Base-by-base conservation (phyloP, 2,888 invertebrate genomes). In the Ennomos fuscantarius region DNA sequence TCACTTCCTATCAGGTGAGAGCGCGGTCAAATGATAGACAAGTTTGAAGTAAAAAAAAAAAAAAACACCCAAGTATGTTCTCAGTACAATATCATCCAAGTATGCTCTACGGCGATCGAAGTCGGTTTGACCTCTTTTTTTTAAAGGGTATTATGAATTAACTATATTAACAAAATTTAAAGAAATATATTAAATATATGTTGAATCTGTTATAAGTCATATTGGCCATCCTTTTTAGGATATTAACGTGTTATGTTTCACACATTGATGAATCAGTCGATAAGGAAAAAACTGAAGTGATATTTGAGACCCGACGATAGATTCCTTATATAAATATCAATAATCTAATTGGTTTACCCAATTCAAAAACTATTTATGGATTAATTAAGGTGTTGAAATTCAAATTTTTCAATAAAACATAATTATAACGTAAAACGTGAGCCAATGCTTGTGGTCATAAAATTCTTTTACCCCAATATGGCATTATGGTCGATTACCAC, bases 301-400 rank as follows among this genome's bases (percentile, higher is more conserved):
- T 1, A 34, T 3, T 40, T 49, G 34, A 40, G 15, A 10, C 11
- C 10, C 13, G 11, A 58, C 46, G 46, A 49, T 42, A 58, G 51
- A 40, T 32, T 31, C 56, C 45, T 13, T 46, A 46, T 43, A 32
- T n/a, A 46, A 31, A 1, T 15, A 11, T 33, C n/a, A 40, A 33
- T 54, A 42, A 48, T 47, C 40, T 49, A 54, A 65, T 62, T 62
- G 45, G 56, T 63, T 65, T 57, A 47, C 50, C 54, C 12, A 43
- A 59, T 51, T 42, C 46, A 51, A 36, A 34, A 37, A 40, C 60
- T 13, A 50, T 50, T 55, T 49, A 32, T 32, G 51, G 44, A 40
- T 47, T 64, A 60, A 64, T 57, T 41, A 57, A 61, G 59, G 45
- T 53, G 52, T 64, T 48, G 37, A 53, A 51, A 62, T 61, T 53